A percentile compares a stretch with the other conserved stretches of the same genome.
phyloP scores from a whole-genome alignment of 2,888 invertebrate species.

The Sphaeridia pumilis region DNA sequence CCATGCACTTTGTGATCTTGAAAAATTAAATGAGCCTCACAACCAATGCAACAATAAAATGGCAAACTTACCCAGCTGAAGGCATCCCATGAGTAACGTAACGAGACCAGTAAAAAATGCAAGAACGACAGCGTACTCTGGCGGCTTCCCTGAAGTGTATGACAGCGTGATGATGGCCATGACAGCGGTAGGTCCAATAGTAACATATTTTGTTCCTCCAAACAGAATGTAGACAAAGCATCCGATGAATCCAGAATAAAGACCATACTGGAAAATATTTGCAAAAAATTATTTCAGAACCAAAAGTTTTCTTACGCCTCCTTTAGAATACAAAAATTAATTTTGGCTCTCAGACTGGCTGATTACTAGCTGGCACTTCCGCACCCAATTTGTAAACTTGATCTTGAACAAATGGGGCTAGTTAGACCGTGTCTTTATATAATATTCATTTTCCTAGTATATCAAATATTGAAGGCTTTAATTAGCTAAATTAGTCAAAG shows the following conservation, averaged over 20 bases:
- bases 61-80: slow-evolving; percentile 68
- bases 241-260: slow-evolving; percentile 89
- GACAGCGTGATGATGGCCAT: slow-evolving; percentile 32
- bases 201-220: slow-evolving; percentile 49
- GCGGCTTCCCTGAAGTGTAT: slow-evolving; percentile 41
- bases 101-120: slow-evolving; percentile 72
- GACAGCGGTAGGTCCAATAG: slow-evolving; percentile 48
- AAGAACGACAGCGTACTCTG: slow-evolving; percentile 67
- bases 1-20: no score
- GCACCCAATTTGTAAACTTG: not conserved
- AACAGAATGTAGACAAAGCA: slow-evolving; percentile 74
- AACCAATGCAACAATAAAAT: no score
- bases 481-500: not conserved
- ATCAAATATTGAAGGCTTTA: no score
- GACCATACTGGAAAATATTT: slow-evolving; percentile 75
- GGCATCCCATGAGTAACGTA: slow-evolving; percentile 65
- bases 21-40: not conserved
- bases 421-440: no score
- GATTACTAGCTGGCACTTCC: not conserved
- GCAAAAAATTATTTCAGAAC: no score
- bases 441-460: no score
- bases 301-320: no score
- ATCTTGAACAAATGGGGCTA: not conserved
- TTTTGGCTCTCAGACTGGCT: not conserved
- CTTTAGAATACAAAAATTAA: no score